These are phyloP conservation scores for Latrodectus hesperus DNA, from an alignment of 2,888 invertebrate genomes.

Conservation along the genomic window DNA sequence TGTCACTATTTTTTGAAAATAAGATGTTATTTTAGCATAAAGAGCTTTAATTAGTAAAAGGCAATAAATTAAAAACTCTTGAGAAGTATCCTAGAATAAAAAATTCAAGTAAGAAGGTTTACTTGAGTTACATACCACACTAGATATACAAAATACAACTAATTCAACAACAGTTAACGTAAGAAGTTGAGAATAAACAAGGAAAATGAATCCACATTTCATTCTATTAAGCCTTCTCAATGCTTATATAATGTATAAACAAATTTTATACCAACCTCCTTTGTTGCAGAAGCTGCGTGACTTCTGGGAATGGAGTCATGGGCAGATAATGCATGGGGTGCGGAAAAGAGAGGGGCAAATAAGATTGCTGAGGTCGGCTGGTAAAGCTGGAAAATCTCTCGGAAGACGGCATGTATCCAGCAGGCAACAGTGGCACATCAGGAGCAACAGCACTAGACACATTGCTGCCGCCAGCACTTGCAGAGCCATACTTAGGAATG, in stretches of 20 bases:
- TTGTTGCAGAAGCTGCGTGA: constrained; percentile 68
- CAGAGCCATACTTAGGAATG: constrained; percentile 71
- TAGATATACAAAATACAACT: no score
- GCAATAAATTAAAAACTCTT: no score
- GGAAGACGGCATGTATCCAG: constrained; percentile 58
- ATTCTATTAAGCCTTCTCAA: no score
- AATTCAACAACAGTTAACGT: no score
- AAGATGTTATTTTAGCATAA: background rate
- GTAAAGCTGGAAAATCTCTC: constrained; percentile 56
- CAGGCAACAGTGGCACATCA: constrained; percentile 41
- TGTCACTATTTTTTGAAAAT: no score
- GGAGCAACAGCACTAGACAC: background rate
- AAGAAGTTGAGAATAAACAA: no score
- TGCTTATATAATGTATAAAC: background rate
- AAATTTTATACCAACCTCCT: constrained; percentile 23
- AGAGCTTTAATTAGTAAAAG: no score
- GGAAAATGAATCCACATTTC: no score
- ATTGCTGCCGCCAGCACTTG: constrained; percentile 12
- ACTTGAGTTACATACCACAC: no score
- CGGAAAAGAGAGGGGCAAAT: constrained; percentile 55
- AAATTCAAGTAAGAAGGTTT: no score
- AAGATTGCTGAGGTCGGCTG: constrained; percentile 42
- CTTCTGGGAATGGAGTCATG: constrained; percentile 64
- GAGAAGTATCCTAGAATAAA: no score
- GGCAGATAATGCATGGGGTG: constrained; percentile 66